Percentiles rank a stretch among this genome's conserved stretches.
Conservation (phyloP, 2,888 invertebrate genomes). For the Bimastos eiseni region DNA sequence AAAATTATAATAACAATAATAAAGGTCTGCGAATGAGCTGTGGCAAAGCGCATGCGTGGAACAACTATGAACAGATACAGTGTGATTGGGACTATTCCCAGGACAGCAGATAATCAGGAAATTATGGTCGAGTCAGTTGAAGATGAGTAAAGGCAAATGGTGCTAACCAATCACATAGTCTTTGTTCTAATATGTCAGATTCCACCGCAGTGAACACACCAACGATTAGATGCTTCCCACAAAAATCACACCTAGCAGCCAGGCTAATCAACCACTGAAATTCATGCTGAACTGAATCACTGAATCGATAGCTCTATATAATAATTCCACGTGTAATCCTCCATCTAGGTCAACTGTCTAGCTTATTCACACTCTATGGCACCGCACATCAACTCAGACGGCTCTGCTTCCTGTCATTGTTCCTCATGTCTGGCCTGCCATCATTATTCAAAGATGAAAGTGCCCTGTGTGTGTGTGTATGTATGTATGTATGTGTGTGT, state of each 20-base stretch:
- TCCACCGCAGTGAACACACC: background rate
- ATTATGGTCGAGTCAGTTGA: background rate
- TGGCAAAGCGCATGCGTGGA: too few species aligned
- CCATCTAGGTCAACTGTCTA: background rate
- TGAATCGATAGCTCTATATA: background rate
- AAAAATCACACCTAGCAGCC: too few species aligned
- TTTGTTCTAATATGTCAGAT: background rate
- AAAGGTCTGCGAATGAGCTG: too few species aligned
- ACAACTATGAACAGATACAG: too few species aligned
- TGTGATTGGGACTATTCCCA: background rate
- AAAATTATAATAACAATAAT: too few species aligned
- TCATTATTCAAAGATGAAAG: background rate
- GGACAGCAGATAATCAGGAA: background rate
- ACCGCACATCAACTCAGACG: background rate
- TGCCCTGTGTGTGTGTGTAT: background rate
- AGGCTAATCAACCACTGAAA: background rate
- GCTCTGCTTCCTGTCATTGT: background rate
- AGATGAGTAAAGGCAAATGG: background rate
- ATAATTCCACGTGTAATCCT: background rate
- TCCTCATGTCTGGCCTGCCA: background rate
- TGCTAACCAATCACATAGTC: background rate
- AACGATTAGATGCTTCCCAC: background rate
- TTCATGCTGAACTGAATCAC: background rate
- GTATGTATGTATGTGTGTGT: too few species aligned
- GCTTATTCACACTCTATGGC: background rate